Conservation (phyloP, 2,888 invertebrate genomes). For the Nymphalis c-album region DNA sequence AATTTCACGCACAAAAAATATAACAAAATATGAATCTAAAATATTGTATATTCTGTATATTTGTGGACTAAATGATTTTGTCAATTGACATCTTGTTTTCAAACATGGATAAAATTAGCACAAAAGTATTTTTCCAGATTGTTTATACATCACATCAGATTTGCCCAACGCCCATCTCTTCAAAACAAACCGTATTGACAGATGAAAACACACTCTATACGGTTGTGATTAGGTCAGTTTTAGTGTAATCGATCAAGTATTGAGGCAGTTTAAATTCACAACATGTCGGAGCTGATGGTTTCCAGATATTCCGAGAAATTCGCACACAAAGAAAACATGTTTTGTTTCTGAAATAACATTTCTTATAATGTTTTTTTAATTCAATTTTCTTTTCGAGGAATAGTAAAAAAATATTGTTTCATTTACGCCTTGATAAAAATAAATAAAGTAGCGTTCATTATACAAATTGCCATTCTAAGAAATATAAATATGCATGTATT, state of each 20-base stretch:
- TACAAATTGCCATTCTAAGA: not conserved
- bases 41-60: too few relatives aligned
- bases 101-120: not conserved
- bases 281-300: conserved; percentile 54
- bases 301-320: conserved; percentile 58
- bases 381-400: not conserved
- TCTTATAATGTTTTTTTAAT: not conserved
- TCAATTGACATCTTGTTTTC: not conserved
- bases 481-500: not conserved
- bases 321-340: conserved; percentile 47
- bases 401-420: not conserved
- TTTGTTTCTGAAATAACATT: conserved; percentile 7
- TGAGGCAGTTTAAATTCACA: conserved; percentile 51
- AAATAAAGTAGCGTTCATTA: not conserved
- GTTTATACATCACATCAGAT: not conserved
- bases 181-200: not conserved
- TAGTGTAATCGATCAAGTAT: not conserved
- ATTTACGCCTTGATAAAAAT: not conserved
- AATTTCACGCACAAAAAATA: too few relatives aligned
- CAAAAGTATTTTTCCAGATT: not conserved
- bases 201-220: not conserved
- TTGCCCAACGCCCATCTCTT: not conserved
- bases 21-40: too few relatives aligned
- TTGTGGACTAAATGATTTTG: not conserved
- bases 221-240: not conserved